Conservation (phyloP, 2,797 vertebrate genomes). For the Telmatherina bonti region DNA sequence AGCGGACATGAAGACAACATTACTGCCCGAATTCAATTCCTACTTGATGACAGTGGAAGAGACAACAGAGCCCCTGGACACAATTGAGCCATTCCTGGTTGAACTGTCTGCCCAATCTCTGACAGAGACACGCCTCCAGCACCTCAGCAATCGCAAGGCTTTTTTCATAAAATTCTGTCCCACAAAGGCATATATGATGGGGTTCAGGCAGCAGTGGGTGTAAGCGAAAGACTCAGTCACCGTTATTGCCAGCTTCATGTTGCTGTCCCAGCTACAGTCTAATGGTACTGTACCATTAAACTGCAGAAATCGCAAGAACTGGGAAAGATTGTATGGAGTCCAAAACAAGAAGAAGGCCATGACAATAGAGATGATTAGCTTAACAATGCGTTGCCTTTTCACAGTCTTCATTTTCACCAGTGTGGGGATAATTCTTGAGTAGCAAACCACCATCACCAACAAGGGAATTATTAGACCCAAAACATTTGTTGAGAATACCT, state of each 20-base stretch:
- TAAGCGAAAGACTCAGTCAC: slow-evolving; percentile 75
- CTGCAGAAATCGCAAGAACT: slow-evolving; percentile 61
- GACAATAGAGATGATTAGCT: slow-evolving; percentile 71
- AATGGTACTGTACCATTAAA: accelerated
- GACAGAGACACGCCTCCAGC: slow-evolving; percentile 51
- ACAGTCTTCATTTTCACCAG: slow-evolving; percentile 68
- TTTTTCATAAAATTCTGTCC: slow-evolving; percentile 79
- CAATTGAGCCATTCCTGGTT: slow-evolving; percentile 56
- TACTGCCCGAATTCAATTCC: neutral
- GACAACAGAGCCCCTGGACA: slow-evolving; percentile 64
- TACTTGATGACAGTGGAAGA: slow-evolving; percentile 61
- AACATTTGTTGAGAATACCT: slow-evolving; percentile 60
- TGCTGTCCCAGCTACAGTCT: accelerated
- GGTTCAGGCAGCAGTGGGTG: slow-evolving; percentile 83
- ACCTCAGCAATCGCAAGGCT: slow-evolving; percentile 56
- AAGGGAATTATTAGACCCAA: slow-evolving; percentile 78
- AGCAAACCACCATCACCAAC: slow-evolving; percentile 79
- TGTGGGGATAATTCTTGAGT: slow-evolving; percentile 75
- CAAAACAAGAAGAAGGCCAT: slow-evolving; percentile 79
- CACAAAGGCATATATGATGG: slow-evolving; percentile 83
- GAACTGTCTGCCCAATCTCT: slow-evolving; percentile 22
- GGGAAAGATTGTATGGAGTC: slow-evolving; percentile 76
- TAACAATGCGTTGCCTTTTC: slow-evolving; percentile 75
- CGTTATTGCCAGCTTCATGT: slow-evolving; percentile 33
- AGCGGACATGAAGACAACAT: neutral